A percentile compares a stretch with the other conserved stretches of the same genome.
Conservation (phyloP, 2,113 vertebrate genomes). For the Aphyosemion australe region DNA sequence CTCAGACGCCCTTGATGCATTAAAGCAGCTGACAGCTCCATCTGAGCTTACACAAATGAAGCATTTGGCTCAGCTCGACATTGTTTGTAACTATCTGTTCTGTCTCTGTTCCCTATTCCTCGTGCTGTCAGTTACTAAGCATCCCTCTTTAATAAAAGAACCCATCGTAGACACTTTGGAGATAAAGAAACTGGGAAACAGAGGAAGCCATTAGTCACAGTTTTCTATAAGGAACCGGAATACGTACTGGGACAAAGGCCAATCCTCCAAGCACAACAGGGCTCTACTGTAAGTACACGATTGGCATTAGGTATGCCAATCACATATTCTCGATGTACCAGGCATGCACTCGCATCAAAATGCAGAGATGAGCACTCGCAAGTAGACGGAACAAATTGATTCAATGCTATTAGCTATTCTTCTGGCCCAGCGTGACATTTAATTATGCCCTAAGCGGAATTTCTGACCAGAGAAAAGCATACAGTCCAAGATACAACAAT, state of each 20-base stretch:
- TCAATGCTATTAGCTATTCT: constrained; percentile 49
- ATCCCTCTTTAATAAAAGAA: constrained; percentile 34
- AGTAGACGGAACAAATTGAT: constrained; percentile 29
- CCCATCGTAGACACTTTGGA: constrained; percentile 35
- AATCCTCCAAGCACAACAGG: background rate
- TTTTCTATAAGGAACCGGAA: background rate
- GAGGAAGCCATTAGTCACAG: constrained; percentile 42
- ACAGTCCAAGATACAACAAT: background rate
- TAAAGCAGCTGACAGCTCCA: constrained; percentile 9
- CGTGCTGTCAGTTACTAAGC: constrained; percentile 37
- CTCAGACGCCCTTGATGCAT: background rate
- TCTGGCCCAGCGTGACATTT: constrained; percentile 53
- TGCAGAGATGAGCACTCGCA: constrained; percentile 9
- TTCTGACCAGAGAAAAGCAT: constrained; percentile 23
- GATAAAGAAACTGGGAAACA: constrained; percentile 41
- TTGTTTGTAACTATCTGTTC: background rate
- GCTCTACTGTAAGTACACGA: background rate
- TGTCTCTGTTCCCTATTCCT: background rate
- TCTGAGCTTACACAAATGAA: constrained; percentile 34
- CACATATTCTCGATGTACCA: constrained; percentile 6
- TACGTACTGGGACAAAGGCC: background rate
- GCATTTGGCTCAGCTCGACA: constrained; percentile 19
- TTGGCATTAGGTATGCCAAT: background rate
- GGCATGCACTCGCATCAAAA: constrained; percentile 20
- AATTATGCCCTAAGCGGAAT: constrained; percentile 45